Percentiles rank a stretch among this genome's conserved stretches.
Evolutionary conservation across 2,113 vertebrate species (phyloP).

Genomic region (Scopus umbretta): DNA sequence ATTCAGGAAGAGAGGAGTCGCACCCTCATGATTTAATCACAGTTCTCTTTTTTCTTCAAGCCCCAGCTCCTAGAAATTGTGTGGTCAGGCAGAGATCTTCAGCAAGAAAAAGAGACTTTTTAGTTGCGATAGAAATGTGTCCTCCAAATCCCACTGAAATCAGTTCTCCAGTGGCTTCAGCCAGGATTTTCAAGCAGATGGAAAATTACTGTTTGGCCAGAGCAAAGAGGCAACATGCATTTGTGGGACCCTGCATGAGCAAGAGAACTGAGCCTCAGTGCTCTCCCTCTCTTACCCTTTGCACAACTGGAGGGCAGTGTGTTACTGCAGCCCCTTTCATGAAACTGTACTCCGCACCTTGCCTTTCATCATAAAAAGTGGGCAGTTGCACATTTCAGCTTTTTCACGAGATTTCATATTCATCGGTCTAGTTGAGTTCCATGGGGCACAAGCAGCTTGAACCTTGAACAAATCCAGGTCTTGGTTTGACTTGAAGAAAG

Average conservation of each 20-base stretch:
- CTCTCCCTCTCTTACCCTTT: not conserved
- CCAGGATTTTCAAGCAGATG: not conserved
- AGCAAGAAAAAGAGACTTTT: not conserved
- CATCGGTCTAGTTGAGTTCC: not conserved
- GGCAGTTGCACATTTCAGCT: not conserved
- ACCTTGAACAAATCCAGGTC: not conserved
- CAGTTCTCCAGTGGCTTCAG: not conserved
- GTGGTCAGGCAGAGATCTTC: not conserved
- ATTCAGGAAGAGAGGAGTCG: not conserved
- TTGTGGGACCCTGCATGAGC: not conserved
- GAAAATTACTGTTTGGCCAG: not conserved
- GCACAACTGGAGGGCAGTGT: not conserved
- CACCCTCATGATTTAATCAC: not conserved
- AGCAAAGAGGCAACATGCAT: not conserved
- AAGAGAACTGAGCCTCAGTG: not conserved
- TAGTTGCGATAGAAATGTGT: not conserved
- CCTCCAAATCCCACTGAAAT: not conserved
- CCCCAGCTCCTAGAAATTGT: not conserved
- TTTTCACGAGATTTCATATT: not conserved
- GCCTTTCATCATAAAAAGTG: not conserved
- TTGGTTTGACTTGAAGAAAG: conserved; percentile 1
- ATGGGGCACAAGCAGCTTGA: not conserved
- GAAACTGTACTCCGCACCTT: not conserved
- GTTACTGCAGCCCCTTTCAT: not conserved
- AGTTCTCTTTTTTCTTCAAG: not conserved